Base-by-base conservation (phyloP, 37 sponge, comb jelly and placozoan species). In the Lycopodina hypogea region DNA sequence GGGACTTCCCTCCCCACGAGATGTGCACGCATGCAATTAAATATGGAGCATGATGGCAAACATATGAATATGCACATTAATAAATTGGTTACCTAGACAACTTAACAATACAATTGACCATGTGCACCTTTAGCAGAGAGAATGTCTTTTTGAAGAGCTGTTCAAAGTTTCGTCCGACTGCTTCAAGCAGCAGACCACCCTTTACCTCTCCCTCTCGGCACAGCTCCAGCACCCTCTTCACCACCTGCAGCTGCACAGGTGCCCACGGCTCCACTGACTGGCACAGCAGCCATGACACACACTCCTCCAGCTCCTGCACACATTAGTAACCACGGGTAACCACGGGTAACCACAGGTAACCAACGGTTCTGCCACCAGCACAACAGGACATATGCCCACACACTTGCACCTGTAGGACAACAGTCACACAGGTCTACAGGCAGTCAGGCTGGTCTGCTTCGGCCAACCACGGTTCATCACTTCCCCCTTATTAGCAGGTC, bases 111-210 rank as follows among this genome's bases (percentile, higher is more conserved):
- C n/a, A n/a, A n/a, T n/a, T n/a, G n/a, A 12, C 26, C 3, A 29
- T 7, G 34, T 34, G 11, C 18, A 71, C 81, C 72, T 71, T 81
- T n/a, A 81, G 56, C 26, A 81, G 41, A 1, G 71, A 57, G 35
- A 42, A 70, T 34, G 81, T 58, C 3, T 59, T 34, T 42, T 81
- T 81, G 81, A 81, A 81, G 2, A 81, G 32, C 8, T 19, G 32
- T 12, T 60, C 72, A 1, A 81, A 61, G 7, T 71, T 33, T 35
- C 32, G 19, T 14, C 62, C 69, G 26, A 81, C 35, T 11, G 22
- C 7, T 0, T 81, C 45, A 57, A 72, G 71, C n/a, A 42, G 33
- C 60, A 38, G 56, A n/a, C 50, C 24, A 19, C 45, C 38, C 18
- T 23, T 61, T 40, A 36, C 21, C 57, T 81, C 81, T 17, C 71